Percentiles rank a stretch among this genome's conserved stretches.
These are phyloP conservation scores for Apteryx owenii DNA, from an alignment of 2,113 vertebrate species.

Conservation along the genomic window DNA sequence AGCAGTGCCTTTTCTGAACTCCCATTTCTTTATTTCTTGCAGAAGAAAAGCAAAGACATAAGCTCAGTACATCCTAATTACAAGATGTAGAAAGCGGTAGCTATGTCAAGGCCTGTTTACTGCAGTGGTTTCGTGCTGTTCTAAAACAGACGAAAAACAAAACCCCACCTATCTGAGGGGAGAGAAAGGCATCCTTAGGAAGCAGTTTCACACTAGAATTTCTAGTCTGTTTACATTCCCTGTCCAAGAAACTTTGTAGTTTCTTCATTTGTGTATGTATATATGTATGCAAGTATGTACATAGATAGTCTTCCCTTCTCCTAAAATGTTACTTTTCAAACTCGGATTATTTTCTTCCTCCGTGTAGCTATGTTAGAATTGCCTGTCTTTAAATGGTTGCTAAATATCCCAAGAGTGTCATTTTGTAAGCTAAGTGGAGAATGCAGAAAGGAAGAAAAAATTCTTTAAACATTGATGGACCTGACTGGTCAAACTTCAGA, in stretches of 20 bases:
- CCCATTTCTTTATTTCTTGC: not conserved
- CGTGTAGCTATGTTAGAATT: not conserved
- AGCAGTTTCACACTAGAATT: not conserved
- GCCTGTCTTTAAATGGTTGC: not conserved
- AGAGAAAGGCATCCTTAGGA: not conserved
- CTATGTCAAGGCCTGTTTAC: not conserved
- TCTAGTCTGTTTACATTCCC: not conserved
- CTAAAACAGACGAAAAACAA: not conserved
- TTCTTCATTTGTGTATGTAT: not conserved
- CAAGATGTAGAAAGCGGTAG: not conserved
- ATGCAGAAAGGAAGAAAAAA: not conserved
- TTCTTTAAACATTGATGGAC: not conserved
- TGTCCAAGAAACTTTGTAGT: not conserved
- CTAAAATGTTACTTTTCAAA: not conserved
- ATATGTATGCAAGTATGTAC: not conserved
- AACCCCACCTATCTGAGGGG: not conserved
- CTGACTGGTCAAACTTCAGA: not conserved
- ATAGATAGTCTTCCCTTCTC: not conserved
- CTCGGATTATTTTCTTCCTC: not conserved
- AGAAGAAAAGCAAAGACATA: not conserved
- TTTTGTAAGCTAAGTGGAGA: not conserved
- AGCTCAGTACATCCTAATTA: not conserved
- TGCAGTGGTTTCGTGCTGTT: not conserved
- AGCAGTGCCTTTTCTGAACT: not conserved
- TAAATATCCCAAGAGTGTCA: not conserved